phyloP scores from a whole-genome alignment of 2,113 vertebrate genomes.

The Cyprinodon brontotheroides region DNA sequence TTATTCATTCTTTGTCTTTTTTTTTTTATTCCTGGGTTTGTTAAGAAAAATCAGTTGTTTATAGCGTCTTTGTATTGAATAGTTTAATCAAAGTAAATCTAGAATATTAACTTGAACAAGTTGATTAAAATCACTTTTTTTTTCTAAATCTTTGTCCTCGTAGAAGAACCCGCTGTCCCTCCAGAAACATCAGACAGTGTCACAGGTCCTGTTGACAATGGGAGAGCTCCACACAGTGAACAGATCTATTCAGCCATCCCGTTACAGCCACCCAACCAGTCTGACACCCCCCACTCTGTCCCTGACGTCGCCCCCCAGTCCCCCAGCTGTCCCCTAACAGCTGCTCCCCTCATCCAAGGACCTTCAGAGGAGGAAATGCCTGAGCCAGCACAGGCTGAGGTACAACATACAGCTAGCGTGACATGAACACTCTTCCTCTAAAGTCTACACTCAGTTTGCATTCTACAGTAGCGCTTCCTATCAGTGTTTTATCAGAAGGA shows the following conservation, averaged over 20 bases:
- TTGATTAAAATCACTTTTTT: neutral
- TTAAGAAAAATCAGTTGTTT: neutral
- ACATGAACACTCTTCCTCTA: neutral
- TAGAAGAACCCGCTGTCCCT: conserved; percentile 4
- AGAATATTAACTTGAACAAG: neutral
- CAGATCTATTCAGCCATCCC: conserved; percentile 81
- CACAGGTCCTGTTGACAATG: conserved; percentile 8
- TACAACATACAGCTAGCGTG: neutral
- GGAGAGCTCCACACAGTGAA: conserved; percentile 73
- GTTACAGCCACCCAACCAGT: conserved; percentile 86
- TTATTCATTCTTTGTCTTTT: neutral
- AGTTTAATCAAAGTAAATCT: too few relatives aligned
- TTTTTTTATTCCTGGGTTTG: neutral
- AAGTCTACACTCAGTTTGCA: neutral
- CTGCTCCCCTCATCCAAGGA: conserved; percentile 7
- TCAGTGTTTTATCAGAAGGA: conserved; percentile 16
- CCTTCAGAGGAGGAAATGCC: conserved; percentile 6
- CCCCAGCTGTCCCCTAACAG: neutral
- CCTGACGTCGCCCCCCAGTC: conserved; percentile 4
- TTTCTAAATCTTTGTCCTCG: neutral
- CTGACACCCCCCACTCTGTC: conserved; percentile 63
- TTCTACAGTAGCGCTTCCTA: neutral
- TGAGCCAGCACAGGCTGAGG: conserved; percentile 48
- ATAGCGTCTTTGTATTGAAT: neutral
- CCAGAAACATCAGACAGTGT: conserved; percentile 12